Percentiles rank a stretch among this genome's conserved stretches.
These are phyloP conservation scores for Pandion haliaetus DNA, from an alignment of 2,113 vertebrate genomes.

Conservation along the genomic window DNA sequence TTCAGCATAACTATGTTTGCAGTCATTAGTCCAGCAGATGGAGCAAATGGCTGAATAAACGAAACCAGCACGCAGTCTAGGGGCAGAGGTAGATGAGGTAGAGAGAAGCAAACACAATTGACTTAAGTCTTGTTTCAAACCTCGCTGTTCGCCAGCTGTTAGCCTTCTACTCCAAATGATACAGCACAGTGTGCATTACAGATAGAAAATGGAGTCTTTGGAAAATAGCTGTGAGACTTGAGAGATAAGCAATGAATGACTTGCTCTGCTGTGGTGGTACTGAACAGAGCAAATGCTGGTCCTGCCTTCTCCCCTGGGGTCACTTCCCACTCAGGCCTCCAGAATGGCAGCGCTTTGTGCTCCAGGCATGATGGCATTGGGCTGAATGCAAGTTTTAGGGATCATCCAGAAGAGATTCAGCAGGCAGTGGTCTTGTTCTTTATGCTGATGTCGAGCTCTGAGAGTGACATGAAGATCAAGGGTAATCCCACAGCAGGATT, in stretches of 20 bases:
- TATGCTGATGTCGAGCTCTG: neutral
- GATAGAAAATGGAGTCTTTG: neutral
- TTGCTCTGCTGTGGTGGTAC: neutral
- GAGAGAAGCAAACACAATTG: neutral
- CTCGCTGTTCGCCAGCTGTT: neutral
- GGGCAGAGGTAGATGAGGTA: neutral
- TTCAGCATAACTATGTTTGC: neutral
- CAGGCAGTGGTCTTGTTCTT: neutral
- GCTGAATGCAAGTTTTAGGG: neutral
- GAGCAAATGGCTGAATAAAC: conserved; percentile 49
- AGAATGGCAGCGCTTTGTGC: neutral
- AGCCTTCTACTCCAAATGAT: neutral
- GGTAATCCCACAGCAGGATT: neutral
- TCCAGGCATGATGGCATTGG: neutral
- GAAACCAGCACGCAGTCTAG: neutral
- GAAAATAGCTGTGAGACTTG: neutral
- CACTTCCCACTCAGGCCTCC: neutral
- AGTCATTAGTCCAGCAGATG: conserved; percentile 51
- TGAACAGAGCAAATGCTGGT: neutral
- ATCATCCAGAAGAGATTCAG: neutral
- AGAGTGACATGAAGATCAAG: neutral
- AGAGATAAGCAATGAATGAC: neutral
- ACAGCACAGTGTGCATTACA: neutral
- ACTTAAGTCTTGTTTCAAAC: neutral
- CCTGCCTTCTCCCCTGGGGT: neutral